A percentile compares a stretch with the other conserved stretches of the same genome.
These are phyloP conservation scores for Urocitellus parryii DNA, from an alignment of 2,113 vertebrate species.

Conservation along the genomic window DNA sequence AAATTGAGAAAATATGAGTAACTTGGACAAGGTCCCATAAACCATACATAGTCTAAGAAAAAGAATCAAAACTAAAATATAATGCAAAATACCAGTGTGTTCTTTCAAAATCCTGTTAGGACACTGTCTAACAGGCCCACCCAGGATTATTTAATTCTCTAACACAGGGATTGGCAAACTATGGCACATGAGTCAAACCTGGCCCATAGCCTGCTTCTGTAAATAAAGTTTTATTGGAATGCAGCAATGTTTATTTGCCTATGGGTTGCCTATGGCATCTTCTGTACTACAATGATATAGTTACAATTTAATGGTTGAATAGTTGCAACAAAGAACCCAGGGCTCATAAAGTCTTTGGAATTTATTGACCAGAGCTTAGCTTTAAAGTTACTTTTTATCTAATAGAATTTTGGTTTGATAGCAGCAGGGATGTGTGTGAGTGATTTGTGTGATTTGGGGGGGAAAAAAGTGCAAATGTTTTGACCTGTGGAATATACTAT, in stretches of 20 bases:
- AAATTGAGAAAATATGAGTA: slow-evolving; percentile 4
- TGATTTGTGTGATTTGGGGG: background rate
- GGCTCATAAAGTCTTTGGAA: background rate
- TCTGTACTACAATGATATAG: background rate
- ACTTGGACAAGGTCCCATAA: background rate
- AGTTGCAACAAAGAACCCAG: background rate
- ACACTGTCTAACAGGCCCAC: background rate
- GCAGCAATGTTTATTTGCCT: background rate
- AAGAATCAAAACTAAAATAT: slow-evolving; percentile 33
- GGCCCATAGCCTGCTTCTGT: background rate
- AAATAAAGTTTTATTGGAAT: slow-evolving; percentile 63
- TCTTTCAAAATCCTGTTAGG: slow-evolving; percentile 29
- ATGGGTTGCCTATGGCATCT: background rate
- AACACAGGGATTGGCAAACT: background rate
- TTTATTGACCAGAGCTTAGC: background rate
- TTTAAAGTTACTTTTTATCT: slow-evolving; percentile 30
- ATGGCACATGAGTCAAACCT: background rate
- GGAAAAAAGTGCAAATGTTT: background rate
- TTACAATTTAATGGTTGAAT: background rate
- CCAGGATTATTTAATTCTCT: slow-evolving; percentile 34
- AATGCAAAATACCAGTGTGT: background rate
- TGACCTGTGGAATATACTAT: background rate
- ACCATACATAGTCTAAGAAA: slow-evolving; percentile 1
- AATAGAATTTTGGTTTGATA: background rate
- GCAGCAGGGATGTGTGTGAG: background rate